Evolutionary conservation across 2,113 vertebrate species (phyloP), one percentile per base, ranked within the genome.

Genomic region (Sceloporus undulatus): DNA sequence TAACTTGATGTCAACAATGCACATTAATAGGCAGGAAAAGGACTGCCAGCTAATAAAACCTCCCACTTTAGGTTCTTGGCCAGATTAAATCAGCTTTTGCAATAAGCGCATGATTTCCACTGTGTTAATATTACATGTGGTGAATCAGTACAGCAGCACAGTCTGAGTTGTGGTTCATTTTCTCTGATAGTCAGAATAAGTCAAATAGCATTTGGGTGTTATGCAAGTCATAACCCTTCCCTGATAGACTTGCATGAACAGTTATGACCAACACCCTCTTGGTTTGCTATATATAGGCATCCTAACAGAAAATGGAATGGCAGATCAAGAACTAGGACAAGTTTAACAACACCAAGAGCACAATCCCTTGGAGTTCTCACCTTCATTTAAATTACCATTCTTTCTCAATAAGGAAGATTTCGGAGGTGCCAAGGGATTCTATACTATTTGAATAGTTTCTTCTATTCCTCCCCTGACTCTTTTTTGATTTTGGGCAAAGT

Each of bases 251-350:
- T 92, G 90, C 91, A 90, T 70, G 92, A 91, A 90, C 68, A 87
- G 79, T 91, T 82, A 94, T 93, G 92, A 92, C 91, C 95, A 92
- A 94, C 91, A 87, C 91, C 83, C 92, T 92, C 90, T 91, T 92
- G 92, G 88, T 90, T 90, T 83, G 48, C 87, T 92, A 82, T 84
- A 90, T 78, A 86, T 92, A 88, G 87, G 68, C 79, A 87, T 42
- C 18, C 19, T 48, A 48, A 4, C 4, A 48, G 48, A 48, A 48
- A 73, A 29, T 14, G 42, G 80, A 14, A 86, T 25, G 1, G 62
- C 82, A 91, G 89, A 66, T 34, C 70, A 82, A 85, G 79, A 84
- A 74, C 13, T 52, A 78, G 85, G 54, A 77, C 59, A 4, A 68
- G 86, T 27, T 34, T 34, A 3, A 25, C 71, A 75, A 29, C 66